A percentile compares a stretch with the other conserved stretches of the same genome.
phyloP scores from a whole-genome alignment of 1,140 invertebrate genomes.

The Drosophila rufa region DNA sequence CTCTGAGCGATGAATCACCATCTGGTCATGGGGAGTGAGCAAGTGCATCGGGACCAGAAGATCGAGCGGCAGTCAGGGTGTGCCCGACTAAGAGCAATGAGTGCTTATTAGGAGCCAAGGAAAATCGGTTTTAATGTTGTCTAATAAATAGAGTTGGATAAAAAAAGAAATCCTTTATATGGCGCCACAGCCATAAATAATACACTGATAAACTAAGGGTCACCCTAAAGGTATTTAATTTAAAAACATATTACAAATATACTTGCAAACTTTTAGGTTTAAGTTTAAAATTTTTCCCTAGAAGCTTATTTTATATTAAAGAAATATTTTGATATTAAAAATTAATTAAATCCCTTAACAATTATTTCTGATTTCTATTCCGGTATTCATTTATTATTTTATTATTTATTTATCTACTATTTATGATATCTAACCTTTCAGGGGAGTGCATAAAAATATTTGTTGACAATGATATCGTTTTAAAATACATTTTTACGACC shows the following conservation, averaged over 20 bases:
- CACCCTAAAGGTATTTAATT: background rate
- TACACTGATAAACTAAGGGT: background rate
- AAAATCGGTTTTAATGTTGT: background rate
- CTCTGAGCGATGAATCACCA: conserved; percentile 43
- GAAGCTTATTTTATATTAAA: background rate
- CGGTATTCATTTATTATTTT: no score
- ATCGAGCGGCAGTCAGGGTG: conserved; percentile 40
- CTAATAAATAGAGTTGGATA: background rate
- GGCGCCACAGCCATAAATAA: conserved; percentile 9
- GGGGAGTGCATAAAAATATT: no score
- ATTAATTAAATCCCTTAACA: no score
- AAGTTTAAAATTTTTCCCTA: background rate
- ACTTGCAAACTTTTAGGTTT: no score
- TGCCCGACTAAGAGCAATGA: conserved; percentile 47
- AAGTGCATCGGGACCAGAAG: conserved; percentile 42
- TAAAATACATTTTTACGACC: no score
- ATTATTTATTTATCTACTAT: no score
- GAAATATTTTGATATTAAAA: background rate
- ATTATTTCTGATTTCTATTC: no score
- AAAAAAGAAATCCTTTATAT: background rate
- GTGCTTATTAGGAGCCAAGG: conserved; percentile 5
- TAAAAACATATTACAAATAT: background rate
- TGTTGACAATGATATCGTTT: no score
- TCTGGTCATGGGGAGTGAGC: conserved; percentile 22
- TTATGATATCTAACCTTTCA: no score